phyloP scores from a whole-genome alignment of 35 echinoderm and acorn worm species.

The Apostichopus californicus region DNA sequence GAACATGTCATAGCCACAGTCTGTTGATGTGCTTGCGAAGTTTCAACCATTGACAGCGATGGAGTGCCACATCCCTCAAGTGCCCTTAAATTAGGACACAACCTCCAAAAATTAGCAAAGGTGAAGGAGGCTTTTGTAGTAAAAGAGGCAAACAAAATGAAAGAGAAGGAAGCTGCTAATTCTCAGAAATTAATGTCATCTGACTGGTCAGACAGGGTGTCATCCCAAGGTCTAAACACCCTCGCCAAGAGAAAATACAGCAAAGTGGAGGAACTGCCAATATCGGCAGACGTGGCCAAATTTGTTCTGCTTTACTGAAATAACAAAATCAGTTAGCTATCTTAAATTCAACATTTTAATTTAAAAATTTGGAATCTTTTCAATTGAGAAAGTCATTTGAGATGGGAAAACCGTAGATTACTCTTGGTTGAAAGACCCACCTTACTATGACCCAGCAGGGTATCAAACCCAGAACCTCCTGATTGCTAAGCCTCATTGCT shows the following conservation, averaged over 20 bases:
- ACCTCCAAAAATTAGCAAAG: slow-evolving; percentile 7
- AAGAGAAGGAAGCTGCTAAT: slow-evolving; percentile 4
- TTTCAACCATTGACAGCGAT: neutral
- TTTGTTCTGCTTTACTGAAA: neutral
- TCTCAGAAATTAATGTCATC: slow-evolving; percentile 3
- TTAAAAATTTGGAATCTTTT: too few relatives aligned
- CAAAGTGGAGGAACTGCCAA: slow-evolving; percentile 17
- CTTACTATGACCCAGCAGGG: too few relatives aligned
- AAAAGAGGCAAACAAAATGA: neutral
- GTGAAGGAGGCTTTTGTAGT: slow-evolving; percentile 3
- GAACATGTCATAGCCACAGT: too few relatives aligned
- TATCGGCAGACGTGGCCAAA: slow-evolving; percentile 33
- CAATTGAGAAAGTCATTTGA: too few relatives aligned
- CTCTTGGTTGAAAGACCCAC: too few relatives aligned
- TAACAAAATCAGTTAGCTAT: too few relatives aligned
- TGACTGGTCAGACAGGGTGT: slow-evolving; percentile 34
- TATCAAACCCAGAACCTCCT: too few relatives aligned
- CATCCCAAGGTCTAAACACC: neutral
- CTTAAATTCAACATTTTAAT: too few relatives aligned
- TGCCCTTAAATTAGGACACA: slow-evolving; percentile 21
- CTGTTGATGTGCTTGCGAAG: too few relatives aligned
- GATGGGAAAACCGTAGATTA: too few relatives aligned
- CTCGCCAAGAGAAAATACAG: neutral
- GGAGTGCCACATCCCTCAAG: neutral
- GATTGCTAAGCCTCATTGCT: too few relatives aligned